Evolutionary conservation across 2,797 vertebrate genomes (phyloP).

Genomic region (Tolypeutes matacus): DNA sequence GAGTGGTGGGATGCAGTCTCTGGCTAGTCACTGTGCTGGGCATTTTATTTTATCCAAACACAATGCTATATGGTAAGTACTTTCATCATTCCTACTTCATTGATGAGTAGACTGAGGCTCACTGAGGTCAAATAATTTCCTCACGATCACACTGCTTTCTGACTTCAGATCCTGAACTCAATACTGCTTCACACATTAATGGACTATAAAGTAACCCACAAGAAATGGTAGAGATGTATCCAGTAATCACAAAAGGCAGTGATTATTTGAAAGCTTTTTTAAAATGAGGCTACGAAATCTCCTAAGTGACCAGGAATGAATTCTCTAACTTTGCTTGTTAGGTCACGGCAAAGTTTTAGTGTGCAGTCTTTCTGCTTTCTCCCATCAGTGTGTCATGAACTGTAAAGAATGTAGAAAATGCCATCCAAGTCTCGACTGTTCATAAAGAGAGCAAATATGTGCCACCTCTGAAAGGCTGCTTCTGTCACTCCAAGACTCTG

Average conservation of each 20-base stretch:
- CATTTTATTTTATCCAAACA: not conserved
- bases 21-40: not conserved
- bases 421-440: conserved; percentile 35
- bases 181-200: not conserved
- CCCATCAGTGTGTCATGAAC: conserved; percentile 27
- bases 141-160: not conserved
- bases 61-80: rapidly evolving
- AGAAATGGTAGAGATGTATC: not conserved
- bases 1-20: not conserved
- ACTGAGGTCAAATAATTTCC: not conserved
- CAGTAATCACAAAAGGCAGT: not conserved
- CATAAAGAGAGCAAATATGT: conserved; percentile 7
- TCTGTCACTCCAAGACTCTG: conserved; percentile 58
- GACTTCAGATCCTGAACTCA: not conserved
- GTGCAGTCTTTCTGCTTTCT: conserved; percentile 11
- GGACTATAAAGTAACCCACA: not conserved
- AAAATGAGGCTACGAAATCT: not conserved
- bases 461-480: not conserved
- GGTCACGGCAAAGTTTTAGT: conserved; percentile 34
- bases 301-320: not conserved
- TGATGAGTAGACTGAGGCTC: not conserved
- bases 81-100: not conserved
- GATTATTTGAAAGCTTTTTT: not conserved
- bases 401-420: conserved; percentile 12
- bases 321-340: conserved; percentile 59